A percentile compares a stretch with the other conserved stretches of the same genome.
phyloP scores from a whole-genome alignment of 2,797 vertebrate species.

The Semotilus atromaculatus region DNA sequence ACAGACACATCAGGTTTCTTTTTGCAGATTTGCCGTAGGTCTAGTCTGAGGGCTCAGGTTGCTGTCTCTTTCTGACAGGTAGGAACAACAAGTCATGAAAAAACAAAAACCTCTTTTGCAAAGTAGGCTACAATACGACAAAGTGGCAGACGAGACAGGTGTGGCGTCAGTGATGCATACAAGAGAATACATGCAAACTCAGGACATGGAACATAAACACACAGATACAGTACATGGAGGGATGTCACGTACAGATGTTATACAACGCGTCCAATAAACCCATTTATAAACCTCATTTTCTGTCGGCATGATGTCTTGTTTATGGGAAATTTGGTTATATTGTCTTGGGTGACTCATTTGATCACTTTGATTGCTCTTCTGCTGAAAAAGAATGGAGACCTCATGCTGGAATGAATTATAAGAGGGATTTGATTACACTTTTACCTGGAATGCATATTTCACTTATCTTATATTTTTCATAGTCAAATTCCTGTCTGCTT shows the following conservation, averaged over 20 bases:
- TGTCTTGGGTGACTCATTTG: neutral
- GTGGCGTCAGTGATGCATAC: constrained; percentile 6
- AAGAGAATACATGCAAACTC: neutral
- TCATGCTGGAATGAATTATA: neutral
- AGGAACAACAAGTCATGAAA: constrained; percentile 12
- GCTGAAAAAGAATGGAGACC: neutral
- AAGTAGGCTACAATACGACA: neutral
- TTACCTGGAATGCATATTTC: constrained; percentile 8
- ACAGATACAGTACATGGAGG: neutral
- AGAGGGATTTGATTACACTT: constrained; percentile 7
- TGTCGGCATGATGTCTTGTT: neutral
- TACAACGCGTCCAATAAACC: neutral
- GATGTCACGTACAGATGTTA: constrained; percentile 16
- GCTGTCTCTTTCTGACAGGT: constrained; percentile 12
- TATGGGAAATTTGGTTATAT: neutral
- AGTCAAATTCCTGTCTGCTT: neutral
- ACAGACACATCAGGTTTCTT: constrained; percentile 7
- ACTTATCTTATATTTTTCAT: neutral
- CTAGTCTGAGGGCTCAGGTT: constrained; percentile 13
- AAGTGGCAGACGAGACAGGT: neutral
- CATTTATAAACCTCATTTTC: neutral
- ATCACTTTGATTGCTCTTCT: neutral
- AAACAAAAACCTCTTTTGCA: constrained; percentile 10
- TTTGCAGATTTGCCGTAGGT: neutral
- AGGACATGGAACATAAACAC: neutral